Evolutionary conservation across 1,140 invertebrate genomes (phyloP), one percentile per base, ranked within the genome.

Genomic region (Caenorhabditis brenneri): DNA sequence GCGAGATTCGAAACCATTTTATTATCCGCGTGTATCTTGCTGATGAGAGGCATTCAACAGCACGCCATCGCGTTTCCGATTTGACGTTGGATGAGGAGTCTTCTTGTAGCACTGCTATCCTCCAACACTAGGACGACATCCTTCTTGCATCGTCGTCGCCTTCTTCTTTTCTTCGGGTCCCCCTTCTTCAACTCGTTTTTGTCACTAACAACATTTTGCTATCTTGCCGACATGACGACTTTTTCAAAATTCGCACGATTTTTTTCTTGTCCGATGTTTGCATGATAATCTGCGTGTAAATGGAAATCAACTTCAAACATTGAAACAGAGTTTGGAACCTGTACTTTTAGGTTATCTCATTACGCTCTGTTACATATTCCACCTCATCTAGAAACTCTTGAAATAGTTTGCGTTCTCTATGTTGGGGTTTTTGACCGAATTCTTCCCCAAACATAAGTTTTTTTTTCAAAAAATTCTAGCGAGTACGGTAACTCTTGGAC

Each of bases 31-130:
- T 74, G 65, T 74, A 74, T 74, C 65, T 74, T 74, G 65, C 65
- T 74, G 65, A 74, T 74, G 65, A 74, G 65, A 74, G 65, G 65
- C 65, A 74, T 74, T 74, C 65, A 74, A 42, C 65, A 42, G 65
- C 65, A 83, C 81, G 39, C 81, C 55, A 74, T 65, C 39, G 24
- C 65, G 81, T 49, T 83, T 83, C 39, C 81, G 81, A 46, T 65
- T 65, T 65, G 81, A 74, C 60, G 81, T 74, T 74, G 65, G 60
- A 29, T 48, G 81, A 29, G 60, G 60, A 29, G 74, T 22, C 55
- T 65, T 65, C 55, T 82, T 82, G 81, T 82, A 82, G 81, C 81
- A 42, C 39, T 6, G n/a, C n/a, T 12, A 65, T 39, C 27, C 58
- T 27, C 60, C 46, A 29, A 74, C 58, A 16, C 58, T 74, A 31